These are phyloP conservation scores for Caenorhabditis latens DNA, from an alignment of 1,140 invertebrate genomes.

Conservation along the genomic window DNA sequence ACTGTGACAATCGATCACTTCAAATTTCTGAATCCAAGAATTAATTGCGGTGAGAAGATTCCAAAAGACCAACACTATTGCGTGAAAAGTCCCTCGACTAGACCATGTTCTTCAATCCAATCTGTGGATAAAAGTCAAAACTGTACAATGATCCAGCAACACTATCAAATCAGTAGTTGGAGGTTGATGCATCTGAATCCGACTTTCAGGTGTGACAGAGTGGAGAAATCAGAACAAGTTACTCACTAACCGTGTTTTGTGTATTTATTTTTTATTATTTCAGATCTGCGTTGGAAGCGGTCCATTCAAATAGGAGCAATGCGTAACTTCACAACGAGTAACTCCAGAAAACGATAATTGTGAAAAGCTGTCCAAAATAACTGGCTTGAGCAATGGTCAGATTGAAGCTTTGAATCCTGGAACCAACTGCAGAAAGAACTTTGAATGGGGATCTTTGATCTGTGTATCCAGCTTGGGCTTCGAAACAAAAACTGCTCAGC, in stretches of 20 bases:
- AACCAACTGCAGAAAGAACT: neutral
- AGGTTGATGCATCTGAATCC: constrained; percentile 29
- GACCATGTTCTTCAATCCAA: neutral
- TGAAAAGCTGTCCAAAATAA: neutral
- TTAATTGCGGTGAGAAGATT: neutral
- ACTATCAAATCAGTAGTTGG: neutral
- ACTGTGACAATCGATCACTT: neutral
- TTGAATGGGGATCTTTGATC: constrained; percentile 23
- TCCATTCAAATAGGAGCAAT: neutral
- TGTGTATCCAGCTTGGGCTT: neutral
- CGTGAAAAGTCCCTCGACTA: neutral
- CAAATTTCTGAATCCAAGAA: constrained; percentile 21
- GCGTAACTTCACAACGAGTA: neutral
- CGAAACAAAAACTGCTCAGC: neutral
- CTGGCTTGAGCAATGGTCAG: neutral
- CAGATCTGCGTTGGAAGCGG: constrained; percentile 38
- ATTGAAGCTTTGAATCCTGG: constrained; percentile 14
- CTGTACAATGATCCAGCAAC: neutral
- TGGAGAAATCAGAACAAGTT: constrained; percentile 14
- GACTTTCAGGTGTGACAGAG: constrained; percentile 11
- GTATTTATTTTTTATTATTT: neutral
- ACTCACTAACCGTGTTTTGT: neutral
- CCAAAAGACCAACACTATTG: neutral
- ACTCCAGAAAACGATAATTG: constrained; percentile 29
- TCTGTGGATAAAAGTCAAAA: neutral